Conservation (phyloP, 2,797 vertebrate species). For the Delichon dasypus region DNA sequence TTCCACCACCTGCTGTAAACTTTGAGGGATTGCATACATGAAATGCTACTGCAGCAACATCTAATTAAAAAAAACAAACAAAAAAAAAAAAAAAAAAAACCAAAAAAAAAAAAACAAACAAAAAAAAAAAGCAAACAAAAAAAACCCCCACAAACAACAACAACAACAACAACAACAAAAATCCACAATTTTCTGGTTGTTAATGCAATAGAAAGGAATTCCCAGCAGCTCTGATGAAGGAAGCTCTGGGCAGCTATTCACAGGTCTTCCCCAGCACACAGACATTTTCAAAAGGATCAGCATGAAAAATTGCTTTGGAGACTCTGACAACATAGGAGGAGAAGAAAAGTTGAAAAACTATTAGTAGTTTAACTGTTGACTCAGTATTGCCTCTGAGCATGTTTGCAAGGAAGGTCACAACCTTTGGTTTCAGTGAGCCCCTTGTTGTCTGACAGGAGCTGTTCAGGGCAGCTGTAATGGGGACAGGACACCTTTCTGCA, state of each 20-base stretch:
- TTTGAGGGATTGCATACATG: neutral
- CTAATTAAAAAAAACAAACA: neutral
- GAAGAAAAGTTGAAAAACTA: neutral
- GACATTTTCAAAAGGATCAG: neutral
- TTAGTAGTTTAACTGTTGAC: neutral
- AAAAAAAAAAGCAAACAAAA: neutral
- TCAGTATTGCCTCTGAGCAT: neutral
- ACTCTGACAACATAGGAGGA: neutral
- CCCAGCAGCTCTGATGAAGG: neutral
- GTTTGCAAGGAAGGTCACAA: neutral
- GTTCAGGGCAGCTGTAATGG: neutral
- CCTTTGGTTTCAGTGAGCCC: neutral
- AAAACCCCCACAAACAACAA: rapidly evolving
- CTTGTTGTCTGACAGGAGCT: neutral
- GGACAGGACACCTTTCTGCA: neutral
- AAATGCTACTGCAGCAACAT: neutral
- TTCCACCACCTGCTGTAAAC: neutral
- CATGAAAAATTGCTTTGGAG: neutral
- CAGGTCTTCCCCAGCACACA: neutral
- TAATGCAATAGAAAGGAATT: neutral
- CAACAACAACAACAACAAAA: neutral
- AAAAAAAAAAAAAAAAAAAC: neutral
- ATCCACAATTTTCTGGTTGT: neutral
- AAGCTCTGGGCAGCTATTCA: neutral
- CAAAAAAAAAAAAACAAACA: rapidly evolving